These are phyloP conservation scores for Bradypus variegatus DNA, from an alignment of 2,797 vertebrate species.

Conservation along the genomic window DNA sequence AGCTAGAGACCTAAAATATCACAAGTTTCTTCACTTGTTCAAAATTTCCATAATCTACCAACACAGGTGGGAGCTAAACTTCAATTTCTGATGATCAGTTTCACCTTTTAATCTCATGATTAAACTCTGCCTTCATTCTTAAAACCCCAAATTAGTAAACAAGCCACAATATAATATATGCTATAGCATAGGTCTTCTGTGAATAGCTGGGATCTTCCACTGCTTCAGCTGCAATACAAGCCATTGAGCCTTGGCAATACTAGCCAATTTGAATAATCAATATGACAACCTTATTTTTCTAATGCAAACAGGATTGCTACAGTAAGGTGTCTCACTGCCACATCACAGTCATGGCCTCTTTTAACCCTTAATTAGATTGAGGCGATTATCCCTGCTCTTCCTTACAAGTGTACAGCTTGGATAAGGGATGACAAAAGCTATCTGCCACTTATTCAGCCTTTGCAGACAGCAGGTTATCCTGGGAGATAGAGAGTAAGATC, in stretches of 20 bases:
- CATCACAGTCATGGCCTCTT: constrained; percentile 98
- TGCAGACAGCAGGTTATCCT: constrained; percentile 90
- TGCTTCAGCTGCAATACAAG: constrained; percentile 83
- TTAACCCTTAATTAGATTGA: constrained; percentile 99
- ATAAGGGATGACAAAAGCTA: constrained; percentile 97
- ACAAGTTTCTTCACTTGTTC: background rate
- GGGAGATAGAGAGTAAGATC: constrained; percentile 82
- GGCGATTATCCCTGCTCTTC: constrained; percentile 98
- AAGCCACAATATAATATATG: constrained; percentile 70
- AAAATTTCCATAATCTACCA: constrained; percentile 49
- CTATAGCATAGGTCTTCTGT: constrained; percentile 68
- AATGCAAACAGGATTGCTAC: constrained; percentile 95
- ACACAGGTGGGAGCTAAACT: constrained; percentile 57
- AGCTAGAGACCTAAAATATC: constrained; percentile 34
- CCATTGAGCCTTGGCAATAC: constrained; percentile 80
- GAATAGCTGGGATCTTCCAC: constrained; percentile 77
- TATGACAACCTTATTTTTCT: constrained; percentile 99
- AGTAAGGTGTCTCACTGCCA: constrained; percentile 91
- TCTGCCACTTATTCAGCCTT: constrained; percentile 86
- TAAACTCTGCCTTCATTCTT: constrained; percentile 62
- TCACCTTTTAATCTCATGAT: constrained; percentile 70
- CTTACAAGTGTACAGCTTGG: constrained; percentile 97
- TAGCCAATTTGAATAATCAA: constrained; percentile 97
- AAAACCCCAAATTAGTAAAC: constrained; percentile 70
- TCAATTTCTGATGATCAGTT: constrained; percentile 63